phyloP scores from a whole-genome alignment of 2,797 vertebrate species.

The Coluber constrictor region DNA sequence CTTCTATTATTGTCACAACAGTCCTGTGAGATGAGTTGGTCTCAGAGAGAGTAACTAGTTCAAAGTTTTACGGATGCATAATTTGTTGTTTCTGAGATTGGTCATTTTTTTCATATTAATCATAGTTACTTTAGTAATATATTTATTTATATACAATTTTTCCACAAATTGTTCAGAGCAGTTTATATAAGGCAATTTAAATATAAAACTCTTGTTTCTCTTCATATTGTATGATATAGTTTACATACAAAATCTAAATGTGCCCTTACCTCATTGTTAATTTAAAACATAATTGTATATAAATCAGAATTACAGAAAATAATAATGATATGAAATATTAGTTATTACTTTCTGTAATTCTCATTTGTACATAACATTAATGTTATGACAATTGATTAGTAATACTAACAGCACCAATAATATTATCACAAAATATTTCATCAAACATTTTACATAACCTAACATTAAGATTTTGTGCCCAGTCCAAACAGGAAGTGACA shows the following conservation, averaged over 20 bases:
- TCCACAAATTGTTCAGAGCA: not conserved
- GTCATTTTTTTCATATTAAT: not conserved
- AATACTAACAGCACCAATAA: not conserved
- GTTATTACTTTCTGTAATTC: not conserved
- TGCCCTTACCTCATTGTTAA: not conserved
- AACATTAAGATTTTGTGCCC: not conserved
- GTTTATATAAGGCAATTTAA: not conserved
- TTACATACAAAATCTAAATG: not conserved
- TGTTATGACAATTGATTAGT: not conserved
- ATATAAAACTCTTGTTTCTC: not conserved
- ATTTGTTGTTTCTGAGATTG: not conserved
- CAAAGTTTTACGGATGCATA: not conserved
- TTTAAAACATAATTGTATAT: not conserved
- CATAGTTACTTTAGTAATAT: not conserved
- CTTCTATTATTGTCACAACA: too few species aligned
- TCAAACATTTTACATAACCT: not conserved
- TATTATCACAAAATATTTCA: not conserved
- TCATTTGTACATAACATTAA: not conserved
- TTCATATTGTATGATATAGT: not conserved
- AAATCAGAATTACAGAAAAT: not conserved
- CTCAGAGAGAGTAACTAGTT: too few species aligned
- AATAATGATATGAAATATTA: not conserved
- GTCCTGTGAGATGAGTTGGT: too few species aligned
- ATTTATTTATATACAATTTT: not conserved
- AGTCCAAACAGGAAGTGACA: not conserved